Base-by-base conservation (phyloP, 1,140 invertebrate species). In the Zaprionus lachaisei region DNA sequence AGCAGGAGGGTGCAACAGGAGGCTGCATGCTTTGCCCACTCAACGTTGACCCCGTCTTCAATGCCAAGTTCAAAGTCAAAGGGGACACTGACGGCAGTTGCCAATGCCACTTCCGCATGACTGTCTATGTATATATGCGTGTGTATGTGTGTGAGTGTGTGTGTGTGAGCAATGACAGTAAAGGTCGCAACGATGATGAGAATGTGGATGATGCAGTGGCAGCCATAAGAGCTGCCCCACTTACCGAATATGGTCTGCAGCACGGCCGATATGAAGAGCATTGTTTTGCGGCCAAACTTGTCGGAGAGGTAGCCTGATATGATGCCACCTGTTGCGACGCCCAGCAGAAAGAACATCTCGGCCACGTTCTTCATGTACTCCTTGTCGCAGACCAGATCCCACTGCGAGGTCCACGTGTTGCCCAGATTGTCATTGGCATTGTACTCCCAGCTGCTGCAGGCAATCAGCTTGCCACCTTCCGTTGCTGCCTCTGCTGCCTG, bases 211-310 rank as follows among this genome's bases (percentile, higher is more conserved):
- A 17, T 47, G 41, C 41, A 47, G 41, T 34, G 31, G 31, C 31
- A 31, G 31, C 9, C 31, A 31, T 31, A 31, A 17, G 38, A 62
- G 17, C 17, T 34, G 28, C 2, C 31, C 47, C 56, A 80, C 82
- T 92, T 85, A 94, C 95, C 95, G 26, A 95, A 93, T 56, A 94
- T 93, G 58, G 96, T 94, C 92, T 97, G 96, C 9, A 96, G 92
- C 49, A 96, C 79, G 55, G 96, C 93, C 64, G 96, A 95, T 31
- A 95, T 92, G 92, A 97, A 95, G 56, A 97, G 92, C 44, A 96
- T 96, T 55, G 93, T 94, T 93, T 97, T 97, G 67, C 97, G 94
- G 7, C 97, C 97, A 80, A 95, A 96, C 92, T 94, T 95, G 91
- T 96, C 96, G n/a, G 96, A 96, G 55, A 96, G 94, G 83, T 95